Conservation (phyloP, 2,888 invertebrate species). For the Drosophila paranaensis region DNA sequence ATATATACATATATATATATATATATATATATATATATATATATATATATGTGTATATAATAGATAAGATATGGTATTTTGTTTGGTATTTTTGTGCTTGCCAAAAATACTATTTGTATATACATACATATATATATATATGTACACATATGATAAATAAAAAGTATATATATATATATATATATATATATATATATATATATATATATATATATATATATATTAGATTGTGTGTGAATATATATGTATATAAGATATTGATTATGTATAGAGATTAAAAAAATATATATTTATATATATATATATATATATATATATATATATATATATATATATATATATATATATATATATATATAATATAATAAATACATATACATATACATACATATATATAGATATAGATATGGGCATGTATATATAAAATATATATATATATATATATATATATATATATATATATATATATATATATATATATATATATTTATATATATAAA, state of each 20-base stretch:
- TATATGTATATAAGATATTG: slow-evolving; percentile 39
- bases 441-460: slow-evolving; percentile 31
- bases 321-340: no score
- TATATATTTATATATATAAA: slow-evolving; percentile 56
- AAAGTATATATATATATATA: neutral
- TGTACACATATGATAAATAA: slow-evolving; percentile 20
- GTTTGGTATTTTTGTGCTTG: neutral
- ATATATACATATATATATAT: slow-evolving; percentile 15
- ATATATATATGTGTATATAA: slow-evolving; percentile 9
- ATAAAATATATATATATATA: slow-evolving; percentile 34
- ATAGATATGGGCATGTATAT: neutral
- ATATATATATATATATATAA: slow-evolving; percentile 20
- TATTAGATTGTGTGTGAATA: slow-evolving; percentile 24
- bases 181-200: slow-evolving; percentile 22
- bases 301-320: slow-evolving; percentile 16
- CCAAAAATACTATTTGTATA: slow-evolving; percentile 20
- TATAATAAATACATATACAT: slow-evolving; percentile 11
- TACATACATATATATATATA: slow-evolving; percentile 18
- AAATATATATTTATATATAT: slow-evolving; percentile 22
- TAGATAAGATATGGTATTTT: neutral
- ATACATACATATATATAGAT: neutral
- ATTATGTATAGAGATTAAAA: slow-evolving; percentile 39
- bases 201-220: slow-evolving; percentile 23
- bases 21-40: slow-evolving; percentile 21
- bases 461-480: slow-evolving; percentile 26